Evolutionary conservation across 2,113 vertebrate genomes (phyloP), one percentile per base, ranked within the genome.

Genomic region (Arenaria interpres): DNA sequence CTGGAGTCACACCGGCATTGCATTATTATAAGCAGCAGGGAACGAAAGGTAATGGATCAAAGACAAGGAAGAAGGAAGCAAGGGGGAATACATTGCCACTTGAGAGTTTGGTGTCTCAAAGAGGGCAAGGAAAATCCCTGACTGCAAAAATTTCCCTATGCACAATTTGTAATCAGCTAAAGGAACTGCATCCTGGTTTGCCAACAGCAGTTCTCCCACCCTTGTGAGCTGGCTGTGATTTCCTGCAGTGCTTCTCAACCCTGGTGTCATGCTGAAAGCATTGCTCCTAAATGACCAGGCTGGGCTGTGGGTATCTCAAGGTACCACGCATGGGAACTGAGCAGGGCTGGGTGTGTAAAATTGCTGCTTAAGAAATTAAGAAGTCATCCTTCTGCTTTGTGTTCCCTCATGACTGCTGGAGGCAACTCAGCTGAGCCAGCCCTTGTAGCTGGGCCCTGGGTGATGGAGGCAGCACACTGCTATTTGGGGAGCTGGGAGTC

Each of bases 221-320:
- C 43, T 32, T 35, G 35, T 20, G 63, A 89, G 53, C 67, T 74
- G 54, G 45, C 78, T 83, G 72, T 17, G 27, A 20, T 45, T 59
- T 63, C 62, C 67, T 35, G 5, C 17, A 30, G 62, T 0, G 0
- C n/a, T 45, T 5, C 0, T n/a, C 46, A 22, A 4, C 13, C 2
- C 27, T 20, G 53, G 37, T 8, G 14, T 35, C 1, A 1, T 6
- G 33, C 63, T 51, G 57, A 91, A 39, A 56, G 43, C 62, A 37
- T n/a, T 1, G 0, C 48, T 72, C 48, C 67, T 72, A 22, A 72
- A 8, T 0, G 3, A 17, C 90, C 43, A 7, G 8, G 53, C 76
- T 60, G 73, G 62, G 59, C 85, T n/a, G 73, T 21, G 74, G 69
- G 60, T 57, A 8, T 56, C 46, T 5, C 82, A 11, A 7, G 5